These are phyloP conservation scores for Sebastolobus alascanus DNA, from an alignment of 2,797 vertebrate species.

Conservation along the genomic window DNA sequence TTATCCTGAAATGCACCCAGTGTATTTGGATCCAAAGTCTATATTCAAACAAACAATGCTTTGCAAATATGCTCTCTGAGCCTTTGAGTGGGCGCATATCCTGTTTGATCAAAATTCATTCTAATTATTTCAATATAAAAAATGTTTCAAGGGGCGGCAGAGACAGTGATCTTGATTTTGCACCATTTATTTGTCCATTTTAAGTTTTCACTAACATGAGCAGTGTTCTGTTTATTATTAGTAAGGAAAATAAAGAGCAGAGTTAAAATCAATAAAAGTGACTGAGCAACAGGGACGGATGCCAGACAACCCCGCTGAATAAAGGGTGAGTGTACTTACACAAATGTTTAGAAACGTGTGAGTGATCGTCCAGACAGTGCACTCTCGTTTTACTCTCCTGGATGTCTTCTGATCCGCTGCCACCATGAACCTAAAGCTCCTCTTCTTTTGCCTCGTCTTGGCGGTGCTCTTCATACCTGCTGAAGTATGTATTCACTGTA, in stretches of 20 bases:
- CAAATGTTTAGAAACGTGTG: slow-evolving; percentile 56
- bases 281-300: slow-evolving; percentile 30
- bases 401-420: slow-evolving; percentile 51
- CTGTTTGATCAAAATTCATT: neutral
- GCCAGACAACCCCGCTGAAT: slow-evolving; percentile 32
- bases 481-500: slow-evolving; percentile 79
- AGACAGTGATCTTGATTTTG: neutral
- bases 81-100: neutral
- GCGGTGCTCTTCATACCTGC: slow-evolving; percentile 74
- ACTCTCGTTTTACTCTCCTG: slow-evolving; percentile 50
- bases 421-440: slow-evolving; percentile 82
- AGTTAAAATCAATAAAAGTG: slow-evolving; percentile 60
- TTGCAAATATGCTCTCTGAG: slow-evolving; percentile 77
- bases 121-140: neutral
- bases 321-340: slow-evolving; percentile 73
- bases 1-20: slow-evolving; percentile 41
- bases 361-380: slow-evolving; percentile 24
- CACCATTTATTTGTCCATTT: neutral
- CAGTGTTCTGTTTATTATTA: neutral
- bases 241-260: neutral
- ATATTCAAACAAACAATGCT: slow-evolving; percentile 75
- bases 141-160: neutral
- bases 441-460: slow-evolving; percentile 76
- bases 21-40: slow-evolving; percentile 79
- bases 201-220: neutral